Evolutionary conservation across 2,888 invertebrate species (phyloP), one percentile per base, ranked within the genome.

Genomic region (Hyposoter didymator): DNA sequence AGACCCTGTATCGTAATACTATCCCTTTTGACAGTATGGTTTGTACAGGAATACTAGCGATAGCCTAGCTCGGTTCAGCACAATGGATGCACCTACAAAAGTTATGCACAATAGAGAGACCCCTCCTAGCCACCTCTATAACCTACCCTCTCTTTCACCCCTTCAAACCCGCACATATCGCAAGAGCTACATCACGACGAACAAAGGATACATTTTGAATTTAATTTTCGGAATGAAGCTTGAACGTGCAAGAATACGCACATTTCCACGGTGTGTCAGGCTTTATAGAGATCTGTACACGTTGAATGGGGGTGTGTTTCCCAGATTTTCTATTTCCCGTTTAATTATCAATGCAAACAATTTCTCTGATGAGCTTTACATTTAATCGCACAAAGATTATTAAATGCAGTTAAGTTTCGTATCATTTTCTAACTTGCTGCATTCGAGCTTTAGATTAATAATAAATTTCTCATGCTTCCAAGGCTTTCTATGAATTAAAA

Each of bases 81-180:
- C 85, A 85, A 85, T 85, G 79, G 85, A 80, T 85, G 79, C 79
- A 80, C 62, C 79, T 76, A 85, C 85, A 85, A 83, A 85, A 85
- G 85, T 85, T 83, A 83, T 83, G 83, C 80, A 85, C 83, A 85
- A 85, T 85, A 74, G 76, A 80, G 70, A 64, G 72, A 79, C 70
- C 64, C 85, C 70, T 32, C 66, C 43, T n/a, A 35, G 47, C 70
- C 10, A 39, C 39, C 70, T 75, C 69, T 59, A 62, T 59, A 52
- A 45, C 28, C 64, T 64, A 35, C 62, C 62, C 32, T 39, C 32
- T 39, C 52, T n/a, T 43, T 45, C 52, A 39, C 64, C 17, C 66
- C 52, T 28, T 14, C 12, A 66, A 78, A 14, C 59, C 47, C 55
- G 47, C 67, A 43, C 69, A 35, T 14, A 47, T 43, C 12, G 69